Evolutionary conservation across 2,113 vertebrate genomes (phyloP), one percentile per base, ranked within the genome.

Genomic region (Lampris incognitus): DNA sequence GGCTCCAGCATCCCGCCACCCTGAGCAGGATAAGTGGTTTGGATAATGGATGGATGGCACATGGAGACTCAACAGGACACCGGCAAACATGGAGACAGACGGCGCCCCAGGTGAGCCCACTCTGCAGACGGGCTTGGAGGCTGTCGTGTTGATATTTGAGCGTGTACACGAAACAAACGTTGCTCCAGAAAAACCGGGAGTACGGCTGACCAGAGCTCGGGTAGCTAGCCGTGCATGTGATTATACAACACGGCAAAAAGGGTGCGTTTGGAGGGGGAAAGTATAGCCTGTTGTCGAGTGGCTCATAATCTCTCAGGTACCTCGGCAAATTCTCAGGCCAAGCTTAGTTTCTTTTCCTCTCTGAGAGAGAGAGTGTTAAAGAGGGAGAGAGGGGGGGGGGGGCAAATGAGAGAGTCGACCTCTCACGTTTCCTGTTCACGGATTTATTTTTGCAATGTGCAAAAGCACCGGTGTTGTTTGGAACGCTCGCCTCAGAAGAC

Each of bases 21-120:
- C 24, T 24, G 24, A 24, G 24, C 24, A 24, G 24, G 24, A 24
- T 24, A 24, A 24, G 24, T 24, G 24, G 24, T 24, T 24, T 24
- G 24, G 24, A 24, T 24, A 24, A 24, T 24, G 24, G 24, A 24
- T 24, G 24, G 24, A 24, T 41, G 41, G n/a, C 71, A 82, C 85
- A 79, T 87, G 75, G 83, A 48, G 55, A 58, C 81, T 87, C 57
- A 0, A 78, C 69, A 78, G 52, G 79, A 73, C 0, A 1, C 24
- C 6, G 61, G 46, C 55, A 72, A 76, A 84, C 68, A 74, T 24
- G 24, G 24, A 24, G 40, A 71, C 74, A 72, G 73, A 72, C 9
- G 50, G 72, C 8, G n/a, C 46, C 69, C 62, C 66, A 69, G 74
- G 67, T 83, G 69, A 83, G 57, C 6, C 1, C 64, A 50, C 11